These are phyloP conservation scores for Porites rus DNA, from an alignment of 92 coral and sea anemone genomes.

Conservation along the genomic window DNA sequence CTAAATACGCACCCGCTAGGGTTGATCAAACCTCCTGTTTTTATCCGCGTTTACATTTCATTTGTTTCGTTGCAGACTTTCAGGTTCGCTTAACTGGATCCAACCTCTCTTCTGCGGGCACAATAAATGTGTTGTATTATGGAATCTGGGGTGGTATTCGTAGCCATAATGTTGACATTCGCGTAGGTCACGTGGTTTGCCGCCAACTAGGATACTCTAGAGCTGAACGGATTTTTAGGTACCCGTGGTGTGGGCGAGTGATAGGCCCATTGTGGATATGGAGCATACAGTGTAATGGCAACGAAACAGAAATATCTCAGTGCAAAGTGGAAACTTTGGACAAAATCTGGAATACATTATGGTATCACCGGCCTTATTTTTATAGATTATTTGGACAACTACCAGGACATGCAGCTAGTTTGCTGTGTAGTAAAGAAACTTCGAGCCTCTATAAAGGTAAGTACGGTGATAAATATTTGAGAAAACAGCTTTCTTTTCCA, in stretches of 20 bases:
- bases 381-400: no score
- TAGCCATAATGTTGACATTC: neutral
- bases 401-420: neutral
- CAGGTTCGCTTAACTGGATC: constrained; percentile 17
- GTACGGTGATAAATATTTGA: no score
- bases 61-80: neutral
- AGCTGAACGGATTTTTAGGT: neutral
- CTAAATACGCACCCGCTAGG: no score
- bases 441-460: neutral
- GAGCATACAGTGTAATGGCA: constrained; percentile 12
- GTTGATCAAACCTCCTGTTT: no score
- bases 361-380: neutral
- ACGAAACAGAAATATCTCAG: neutral
- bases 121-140: constrained; percentile 9
- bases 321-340: neutral
- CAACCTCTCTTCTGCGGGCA: neutral
- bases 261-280: constrained; percentile 15
- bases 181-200: constrained; percentile 13
- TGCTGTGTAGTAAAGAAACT: neutral
- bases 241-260: neutral
- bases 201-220: constrained; percentile 21
- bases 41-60: no score
- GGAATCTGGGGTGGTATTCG: constrained; percentile 23
- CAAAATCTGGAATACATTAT: neutral
- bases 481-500: no score